Base-by-base conservation (phyloP, 2,888 invertebrate genomes). In the Apotomis betuletana region DNA sequence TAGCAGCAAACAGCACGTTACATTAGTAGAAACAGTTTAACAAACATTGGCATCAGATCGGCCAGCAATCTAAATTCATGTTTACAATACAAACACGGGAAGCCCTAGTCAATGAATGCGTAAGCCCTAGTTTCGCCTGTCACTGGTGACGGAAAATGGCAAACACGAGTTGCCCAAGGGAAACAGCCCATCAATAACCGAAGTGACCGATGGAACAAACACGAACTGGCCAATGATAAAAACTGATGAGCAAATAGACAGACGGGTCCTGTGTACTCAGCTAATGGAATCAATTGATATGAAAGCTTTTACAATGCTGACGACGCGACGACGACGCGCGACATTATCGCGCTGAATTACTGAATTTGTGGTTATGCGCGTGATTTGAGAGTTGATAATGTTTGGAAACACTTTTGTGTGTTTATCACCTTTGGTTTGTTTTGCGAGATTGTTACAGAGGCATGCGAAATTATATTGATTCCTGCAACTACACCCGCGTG, bases 231-330 rank as follows among this genome's bases (percentile, higher is more conserved):
- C 91, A 92, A 91, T 92, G 93, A 92, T 92, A 92, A 93, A 92
- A 93, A 93, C 91, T 92, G 92, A 93, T 89, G 91, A 89, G 90
- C 90, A 93, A 93, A 93, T 93, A 92, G 87, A 91, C 87, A 88
- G 87, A 88, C 90, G 85, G 85, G 87, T 87, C 87, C 85, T 93
- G 93, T 93, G 91, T 92, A 90, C 92, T 88, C 90, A 88, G 88
- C 91, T 93, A 93, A 93, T 93, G 93, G 93, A 93, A 92, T 93
- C 92, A 92, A 92, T 92, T 92, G 93, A 93, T 93, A 93, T 90
- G 88, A 92, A 93, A 92, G 93, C 93, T 93, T 93, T 93, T 89
- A 92, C 89, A 91, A 87, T 91, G 87, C 89, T 90, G 88, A 87
- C 88, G 85, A 79, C 76, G 41, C 41, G 6, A 41, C 41, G 88